A percentile compares a stretch with the other conserved stretches of the same genome.
Conservation (phyloP, 2,113 vertebrate species). For the Tonatia bakeri region DNA sequence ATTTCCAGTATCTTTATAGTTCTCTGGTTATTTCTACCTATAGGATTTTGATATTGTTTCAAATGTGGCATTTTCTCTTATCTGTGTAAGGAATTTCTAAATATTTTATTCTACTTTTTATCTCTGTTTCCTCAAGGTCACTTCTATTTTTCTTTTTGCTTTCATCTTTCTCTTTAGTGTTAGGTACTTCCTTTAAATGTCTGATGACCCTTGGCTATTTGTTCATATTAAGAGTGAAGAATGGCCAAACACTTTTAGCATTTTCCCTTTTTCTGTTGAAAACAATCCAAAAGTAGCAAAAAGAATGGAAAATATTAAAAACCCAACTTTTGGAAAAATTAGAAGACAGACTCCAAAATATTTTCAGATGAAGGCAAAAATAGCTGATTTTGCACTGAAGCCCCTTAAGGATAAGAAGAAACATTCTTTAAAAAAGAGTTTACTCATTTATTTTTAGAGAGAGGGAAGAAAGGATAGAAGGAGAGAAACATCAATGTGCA, state of each 20-base stretch:
- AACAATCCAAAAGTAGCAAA: neutral
- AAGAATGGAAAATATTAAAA: neutral
- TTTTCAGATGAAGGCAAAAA: neutral
- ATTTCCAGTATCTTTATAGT: slow-evolving; percentile 34
- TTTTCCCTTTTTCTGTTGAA: neutral
- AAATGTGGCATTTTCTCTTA: neutral
- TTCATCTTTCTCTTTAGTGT: neutral
- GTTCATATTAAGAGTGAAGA: neutral
- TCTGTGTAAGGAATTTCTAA: neutral
- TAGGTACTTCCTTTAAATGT: neutral
- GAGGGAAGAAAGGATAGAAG: too few species aligned
- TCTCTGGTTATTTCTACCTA: slow-evolving; percentile 28
- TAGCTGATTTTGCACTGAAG: neutral
- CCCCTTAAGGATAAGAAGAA: neutral
- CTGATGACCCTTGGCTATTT: neutral
- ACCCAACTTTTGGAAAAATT: neutral
- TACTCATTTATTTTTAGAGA: too few species aligned
- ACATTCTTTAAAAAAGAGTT: neutral
- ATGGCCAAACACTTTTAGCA: neutral
- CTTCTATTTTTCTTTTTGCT: neutral
- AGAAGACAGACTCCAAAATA: neutral
- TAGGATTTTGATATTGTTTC: neutral
- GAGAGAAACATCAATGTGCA: too few species aligned
- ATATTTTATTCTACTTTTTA: neutral
- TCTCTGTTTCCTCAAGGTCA: neutral